Evolutionary conservation across 2,113 vertebrate species (phyloP).

Genomic region (Sardina pilchardus): DNA sequence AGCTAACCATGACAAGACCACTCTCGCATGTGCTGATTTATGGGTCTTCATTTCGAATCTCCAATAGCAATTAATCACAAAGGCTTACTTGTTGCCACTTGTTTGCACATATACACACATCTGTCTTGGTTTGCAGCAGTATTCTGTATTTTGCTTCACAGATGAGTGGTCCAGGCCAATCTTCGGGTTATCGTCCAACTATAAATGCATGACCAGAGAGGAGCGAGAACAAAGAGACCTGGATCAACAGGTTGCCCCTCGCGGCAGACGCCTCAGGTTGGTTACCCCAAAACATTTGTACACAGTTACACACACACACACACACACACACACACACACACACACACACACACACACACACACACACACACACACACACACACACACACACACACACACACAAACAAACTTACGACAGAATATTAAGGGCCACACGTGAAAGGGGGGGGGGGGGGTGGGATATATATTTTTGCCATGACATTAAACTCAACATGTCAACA

Average conservation of each 20-base stretch:
- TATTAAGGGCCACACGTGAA: background rate
- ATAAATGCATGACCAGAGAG: constrained; percentile 97
- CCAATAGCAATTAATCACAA: background rate
- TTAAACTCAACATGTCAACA: too few species aligned
- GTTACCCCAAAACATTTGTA: background rate
- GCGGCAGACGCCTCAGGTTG: constrained; percentile 85
- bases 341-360: background rate
- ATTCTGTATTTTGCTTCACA: constrained; percentile 49
- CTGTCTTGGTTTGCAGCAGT: background rate
- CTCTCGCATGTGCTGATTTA: background rate
- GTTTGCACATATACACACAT: background rate
- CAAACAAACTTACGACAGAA: background rate
- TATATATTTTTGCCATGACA: too few species aligned
- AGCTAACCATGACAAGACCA: background rate
- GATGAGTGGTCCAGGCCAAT: constrained; percentile 98
- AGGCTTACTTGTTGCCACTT: background rate
- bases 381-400: constrained; percentile 21
- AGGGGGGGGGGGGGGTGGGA: too few species aligned
- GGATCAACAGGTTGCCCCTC: constrained; percentile 94
- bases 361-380: background rate
- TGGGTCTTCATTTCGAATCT: background rate
- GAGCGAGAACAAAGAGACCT: constrained; percentile 95
- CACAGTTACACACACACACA: background rate
- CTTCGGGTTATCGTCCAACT: constrained; percentile 96
- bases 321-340: constrained; percentile 16